Percentiles rank a stretch among this genome's conserved stretches.
phyloP scores from a whole-genome alignment of 2,797 vertebrate genomes.

The Gadopsis bispinosus region DNA sequence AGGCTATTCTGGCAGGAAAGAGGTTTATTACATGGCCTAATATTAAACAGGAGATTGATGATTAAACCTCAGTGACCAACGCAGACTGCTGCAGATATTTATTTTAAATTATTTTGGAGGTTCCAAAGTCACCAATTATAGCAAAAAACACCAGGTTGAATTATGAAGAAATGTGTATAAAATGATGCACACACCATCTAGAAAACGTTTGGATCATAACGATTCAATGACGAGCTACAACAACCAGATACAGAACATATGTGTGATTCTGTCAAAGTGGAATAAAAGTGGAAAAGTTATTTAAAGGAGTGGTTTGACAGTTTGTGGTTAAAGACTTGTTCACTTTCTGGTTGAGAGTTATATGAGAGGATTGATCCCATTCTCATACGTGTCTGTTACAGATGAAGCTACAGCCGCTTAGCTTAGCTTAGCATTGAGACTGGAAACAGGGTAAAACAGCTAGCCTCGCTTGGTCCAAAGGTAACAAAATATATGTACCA shows the following conservation, averaged over 20 bases:
- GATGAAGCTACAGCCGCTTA: not conserved
- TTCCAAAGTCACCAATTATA: slow-evolving; percentile 5
- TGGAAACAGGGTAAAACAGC: no score
- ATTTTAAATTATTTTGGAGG: not conserved
- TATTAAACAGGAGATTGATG: slow-evolving; percentile 22
- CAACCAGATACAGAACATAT: not conserved
- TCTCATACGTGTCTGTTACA: not conserved
- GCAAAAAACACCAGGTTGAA: slow-evolving; percentile 7
- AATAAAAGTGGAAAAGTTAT: not conserved
- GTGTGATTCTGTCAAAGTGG: not conserved
- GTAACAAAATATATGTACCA: no score
- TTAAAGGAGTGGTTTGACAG: not conserved
- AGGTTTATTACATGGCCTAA: not conserved
- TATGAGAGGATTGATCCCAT: not conserved
- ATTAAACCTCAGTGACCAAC: not conserved
- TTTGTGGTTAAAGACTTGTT: not conserved
- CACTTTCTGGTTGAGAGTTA: not conserved
- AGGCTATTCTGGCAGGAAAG: not conserved
- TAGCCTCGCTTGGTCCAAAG: no score
- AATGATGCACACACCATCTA: not conserved
- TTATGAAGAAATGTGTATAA: not conserved
- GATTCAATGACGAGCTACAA: slow-evolving; percentile 9
- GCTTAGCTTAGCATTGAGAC: no score
- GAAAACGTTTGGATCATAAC: slow-evolving; percentile 6
- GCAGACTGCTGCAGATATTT: not conserved